These are phyloP conservation scores for Melikaiella ostensackeni DNA, from an alignment of 2,888 invertebrate species.

Conservation along the genomic window DNA sequence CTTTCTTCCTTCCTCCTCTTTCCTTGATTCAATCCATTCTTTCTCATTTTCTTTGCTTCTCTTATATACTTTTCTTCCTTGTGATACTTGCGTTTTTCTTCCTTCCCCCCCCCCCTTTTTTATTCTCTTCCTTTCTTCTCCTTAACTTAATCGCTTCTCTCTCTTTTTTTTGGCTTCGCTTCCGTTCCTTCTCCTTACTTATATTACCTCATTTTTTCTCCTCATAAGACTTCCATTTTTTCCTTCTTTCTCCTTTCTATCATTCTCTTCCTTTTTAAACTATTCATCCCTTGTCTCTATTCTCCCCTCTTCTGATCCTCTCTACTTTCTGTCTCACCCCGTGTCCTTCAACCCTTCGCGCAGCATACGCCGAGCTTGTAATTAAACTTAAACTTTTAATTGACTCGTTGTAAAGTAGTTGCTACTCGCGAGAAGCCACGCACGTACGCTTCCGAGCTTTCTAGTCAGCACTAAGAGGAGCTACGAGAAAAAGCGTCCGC, in stretches of 20 bases:
- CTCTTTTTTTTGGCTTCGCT: neutral
- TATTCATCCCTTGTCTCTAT: neutral
- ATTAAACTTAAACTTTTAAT: slow-evolving; percentile 77
- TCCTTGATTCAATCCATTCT: too few species aligned
- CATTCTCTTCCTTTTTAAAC: neutral
- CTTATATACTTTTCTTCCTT: too few species aligned
- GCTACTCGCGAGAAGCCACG: slow-evolving; percentile 60
- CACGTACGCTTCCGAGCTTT: slow-evolving; percentile 55
- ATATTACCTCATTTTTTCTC: neutral
- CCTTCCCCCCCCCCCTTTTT: too few species aligned
- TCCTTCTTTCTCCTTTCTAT: neutral
- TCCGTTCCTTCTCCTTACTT: neutral
- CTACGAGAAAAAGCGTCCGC: slow-evolving; percentile 13
- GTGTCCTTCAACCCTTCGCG: slow-evolving; percentile 21
- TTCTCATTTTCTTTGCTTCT: too few species aligned
- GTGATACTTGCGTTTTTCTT: too few species aligned
- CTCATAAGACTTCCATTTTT: neutral
- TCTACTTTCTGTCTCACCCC: neutral
- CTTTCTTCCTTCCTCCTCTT: too few species aligned
- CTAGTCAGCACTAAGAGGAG: slow-evolving; percentile 31
- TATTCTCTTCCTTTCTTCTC: neutral
- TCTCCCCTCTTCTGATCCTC: neutral
- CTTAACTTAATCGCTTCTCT: neutral
- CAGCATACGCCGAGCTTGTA: slow-evolving; percentile 71
- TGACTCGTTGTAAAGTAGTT: slow-evolving; percentile 74